These are phyloP conservation scores for Leucophora obtusa DNA, from an alignment of 2,888 invertebrate genomes.

Conservation along the genomic window DNA sequence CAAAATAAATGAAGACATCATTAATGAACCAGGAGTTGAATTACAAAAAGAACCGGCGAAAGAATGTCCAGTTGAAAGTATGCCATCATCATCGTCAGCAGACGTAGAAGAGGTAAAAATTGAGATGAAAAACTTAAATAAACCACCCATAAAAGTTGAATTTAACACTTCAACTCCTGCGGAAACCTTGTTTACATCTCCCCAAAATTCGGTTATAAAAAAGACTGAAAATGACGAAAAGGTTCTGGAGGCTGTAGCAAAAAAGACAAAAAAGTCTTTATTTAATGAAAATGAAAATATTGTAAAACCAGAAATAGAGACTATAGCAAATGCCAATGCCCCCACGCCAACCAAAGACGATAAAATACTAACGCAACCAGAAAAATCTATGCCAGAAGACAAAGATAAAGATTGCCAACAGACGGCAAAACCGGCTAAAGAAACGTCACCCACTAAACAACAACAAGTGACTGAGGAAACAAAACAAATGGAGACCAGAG, in stretches of 20 bases:
- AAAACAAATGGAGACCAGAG: not conserved
- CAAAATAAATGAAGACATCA: constrained; percentile 51
- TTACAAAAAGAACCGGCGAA: not conserved
- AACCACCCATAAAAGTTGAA: constrained; percentile 53
- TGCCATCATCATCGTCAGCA: not conserved
- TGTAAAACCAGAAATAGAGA: constrained; percentile 59
- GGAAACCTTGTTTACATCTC: not conserved
- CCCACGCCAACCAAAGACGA: not conserved
- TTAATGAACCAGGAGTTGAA: constrained; percentile 27
- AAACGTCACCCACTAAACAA: not conserved
- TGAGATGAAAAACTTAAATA: constrained; percentile 32
- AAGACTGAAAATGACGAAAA: constrained; percentile 72
- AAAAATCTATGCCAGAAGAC: not conserved
- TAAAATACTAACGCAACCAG: not conserved
- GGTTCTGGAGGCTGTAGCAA: constrained; percentile 75
- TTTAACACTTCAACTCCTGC: constrained; percentile 14
- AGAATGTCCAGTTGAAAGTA: not conserved
- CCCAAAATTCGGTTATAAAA: constrained; percentile 47
- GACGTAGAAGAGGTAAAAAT: not conserved
- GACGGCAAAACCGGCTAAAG: not conserved
- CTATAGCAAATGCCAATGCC: no score
- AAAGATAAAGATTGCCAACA: not conserved
- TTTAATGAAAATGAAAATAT: constrained; percentile 68
- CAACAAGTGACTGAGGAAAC: not conserved
- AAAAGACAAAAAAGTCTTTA: constrained; percentile 78